Base-by-base conservation (phyloP, 2,797 vertebrate genomes). In the Triplophysa bombifrons region DNA sequence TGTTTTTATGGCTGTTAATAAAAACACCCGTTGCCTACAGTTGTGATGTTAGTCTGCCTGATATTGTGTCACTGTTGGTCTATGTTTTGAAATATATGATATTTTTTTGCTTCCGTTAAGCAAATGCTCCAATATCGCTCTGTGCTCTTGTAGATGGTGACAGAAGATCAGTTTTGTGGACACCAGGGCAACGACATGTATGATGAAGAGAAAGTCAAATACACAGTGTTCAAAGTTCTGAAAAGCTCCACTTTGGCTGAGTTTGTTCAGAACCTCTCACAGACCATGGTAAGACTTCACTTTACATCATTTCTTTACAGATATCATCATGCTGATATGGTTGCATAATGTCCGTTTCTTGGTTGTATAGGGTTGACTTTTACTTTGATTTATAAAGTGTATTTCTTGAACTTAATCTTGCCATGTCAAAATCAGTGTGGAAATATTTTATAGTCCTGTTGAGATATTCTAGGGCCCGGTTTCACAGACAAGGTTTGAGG, bases 171-270 rank as follows among this genome's bases (percentile, higher is more conserved):
- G 93, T 99, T 99, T 90, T 99, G 98, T 85, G 98, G 98, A 81
- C 98, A 99, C 88, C 98, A 99, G 92, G 98, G 98, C 87, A 99
- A 99, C 20, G 98, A 99, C 90, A 99, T 99, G 98, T 99, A 99
- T 0, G 98, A 99, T 46, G 98, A 99, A 89, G 98, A 99, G 88
- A 99, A 99, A 90, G 98, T 99, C 80, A 99, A 98, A 85, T 99
- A 99, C 90, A 99, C 98, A 0, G 96, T 99, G 88, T 99, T 99
- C 92, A 99, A 99, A 91, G 97, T 99, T 84, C 89, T 99, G 87
- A 99, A 99, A 90, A 99, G 96, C 91, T 99, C 98, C 46, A 97
- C 98, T 0, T 93, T 99, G 79, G 94, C 96, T 1, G 98, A 99
- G 88, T 99, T 99, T 86, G 97, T 99, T 75, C 98, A 99, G 91